Evolutionary conservation across 2,797 vertebrate genomes (phyloP), one percentile per base, ranked within the genome.

Genomic region (Sebastes oblongus): DNA sequence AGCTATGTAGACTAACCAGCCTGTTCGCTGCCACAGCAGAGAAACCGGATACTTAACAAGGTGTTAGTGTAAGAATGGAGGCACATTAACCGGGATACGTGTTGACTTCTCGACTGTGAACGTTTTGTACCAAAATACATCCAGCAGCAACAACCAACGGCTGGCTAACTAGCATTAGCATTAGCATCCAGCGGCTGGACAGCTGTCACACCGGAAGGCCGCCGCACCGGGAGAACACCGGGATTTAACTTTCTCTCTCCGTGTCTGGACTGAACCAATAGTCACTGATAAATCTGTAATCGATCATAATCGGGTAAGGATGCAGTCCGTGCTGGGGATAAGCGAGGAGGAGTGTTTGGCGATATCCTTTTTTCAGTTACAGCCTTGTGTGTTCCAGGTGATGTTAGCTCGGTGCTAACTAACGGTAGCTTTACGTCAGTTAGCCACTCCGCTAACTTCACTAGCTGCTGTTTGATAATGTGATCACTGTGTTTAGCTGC

Each of bases 341-440:
- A 50, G 81, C 82, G 75, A 81, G 54, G 93, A 94, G 64, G 90
- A 91, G 60, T 96, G 95, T 81, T 86, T 96, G 92, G 91, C 93
- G 82, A 96, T 96, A 96, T 96, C 96, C 95, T 96, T 96, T 86
- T 90, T 75, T 69, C n/a, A 82, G 64, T 78, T 77, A 58, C 22
- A 54, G 16, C 36, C 16, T 18, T 1, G 1, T 71, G 20, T 82
- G 68, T 25, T 70, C n/a, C 32, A 32, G 34, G 34, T 36, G 34
- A 36, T 36, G 34, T 4, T 39, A 84, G 88, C 84, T 84, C 29
- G 25, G 59, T 77, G 85, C 89, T 91, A 92, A 89, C 89, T 91
- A 91, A 88, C 75, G 46, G 73, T 91, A 89, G 90, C 83, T 58
- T n/a, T 8, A 61, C 65, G 8, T 8, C 11, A 25, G 46, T 36